phyloP scores from a whole-genome alignment of 1,140 invertebrate species.

The Drosophila nigromelanica region DNA sequence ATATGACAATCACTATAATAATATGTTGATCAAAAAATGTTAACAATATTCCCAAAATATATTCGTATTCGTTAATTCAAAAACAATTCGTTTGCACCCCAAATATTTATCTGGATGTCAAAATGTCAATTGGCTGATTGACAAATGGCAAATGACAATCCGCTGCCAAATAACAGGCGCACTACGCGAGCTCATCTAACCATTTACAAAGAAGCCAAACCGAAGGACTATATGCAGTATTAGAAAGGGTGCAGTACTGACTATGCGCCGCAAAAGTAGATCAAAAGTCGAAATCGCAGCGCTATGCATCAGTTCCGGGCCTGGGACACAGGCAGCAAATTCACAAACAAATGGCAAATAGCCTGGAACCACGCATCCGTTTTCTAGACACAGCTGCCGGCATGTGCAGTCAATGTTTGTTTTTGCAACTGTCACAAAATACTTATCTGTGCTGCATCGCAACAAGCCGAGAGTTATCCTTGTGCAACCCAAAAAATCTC shows the following conservation, averaged over 20 bases:
- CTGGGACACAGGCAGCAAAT: not conserved
- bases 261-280: not conserved
- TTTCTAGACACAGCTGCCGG: conserved; percentile 1
- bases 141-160: no score
- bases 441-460: not conserved
- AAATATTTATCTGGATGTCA: not conserved
- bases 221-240: not conserved
- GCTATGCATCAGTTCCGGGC: not conserved
- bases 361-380: not conserved
- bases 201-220: no score
- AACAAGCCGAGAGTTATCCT: not conserved
- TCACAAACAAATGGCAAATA: conserved; percentile 17
- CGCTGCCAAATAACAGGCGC: not conserved
- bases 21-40: no score
- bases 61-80: no score
- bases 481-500: no score
- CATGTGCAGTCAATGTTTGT: no score
- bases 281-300: conserved; percentile 4
- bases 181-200: not conserved
- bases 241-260: not conserved
- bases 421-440: not conserved
- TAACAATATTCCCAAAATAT: no score
- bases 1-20: no score
- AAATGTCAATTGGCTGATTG: not conserved
- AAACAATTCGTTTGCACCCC: no score